phyloP scores from a whole-genome alignment of 1,140 invertebrate species.

The Leptopilina boulardi region DNA sequence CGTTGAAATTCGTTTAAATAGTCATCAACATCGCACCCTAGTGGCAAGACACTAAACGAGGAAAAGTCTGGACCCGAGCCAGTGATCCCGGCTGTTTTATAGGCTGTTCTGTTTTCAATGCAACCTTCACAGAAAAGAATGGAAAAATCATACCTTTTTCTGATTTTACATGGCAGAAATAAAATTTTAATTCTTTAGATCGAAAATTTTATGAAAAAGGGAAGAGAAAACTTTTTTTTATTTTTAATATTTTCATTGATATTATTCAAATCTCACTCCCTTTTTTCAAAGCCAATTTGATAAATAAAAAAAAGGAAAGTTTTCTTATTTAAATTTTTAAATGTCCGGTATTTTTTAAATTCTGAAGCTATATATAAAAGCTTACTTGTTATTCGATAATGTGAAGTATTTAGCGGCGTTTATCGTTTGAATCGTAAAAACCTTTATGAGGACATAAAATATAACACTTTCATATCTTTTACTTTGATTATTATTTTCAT shows the following conservation, averaged over 20 bases:
- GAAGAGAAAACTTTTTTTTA: no score
- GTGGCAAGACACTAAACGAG: conserved; percentile 65
- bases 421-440: neutral
- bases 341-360: no score
- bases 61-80: conserved; percentile 67
- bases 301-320: no score
- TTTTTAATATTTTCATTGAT: no score
- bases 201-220: no score
- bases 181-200: no score
- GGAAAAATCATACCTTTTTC: no score
- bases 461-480: neutral
- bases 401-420: neutral
- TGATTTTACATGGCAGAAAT: conserved; percentile 45
- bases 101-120: conserved; percentile 43
- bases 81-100: conserved; percentile 62
- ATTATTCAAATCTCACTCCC: no score
- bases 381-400: no score
- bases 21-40: conserved; percentile 70
- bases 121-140: conserved; percentile 53
- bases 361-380: no score
- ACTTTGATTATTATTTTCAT: neutral
- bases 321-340: neutral
- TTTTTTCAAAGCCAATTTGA: no score
- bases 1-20: conserved; percentile 74
- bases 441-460: neutral